Percentiles rank a stretch among this genome's conserved stretches.
These are phyloP conservation scores for Hydrotaea cyrtoneurina DNA, from an alignment of 2,888 invertebrate species.

Conservation along the genomic window DNA sequence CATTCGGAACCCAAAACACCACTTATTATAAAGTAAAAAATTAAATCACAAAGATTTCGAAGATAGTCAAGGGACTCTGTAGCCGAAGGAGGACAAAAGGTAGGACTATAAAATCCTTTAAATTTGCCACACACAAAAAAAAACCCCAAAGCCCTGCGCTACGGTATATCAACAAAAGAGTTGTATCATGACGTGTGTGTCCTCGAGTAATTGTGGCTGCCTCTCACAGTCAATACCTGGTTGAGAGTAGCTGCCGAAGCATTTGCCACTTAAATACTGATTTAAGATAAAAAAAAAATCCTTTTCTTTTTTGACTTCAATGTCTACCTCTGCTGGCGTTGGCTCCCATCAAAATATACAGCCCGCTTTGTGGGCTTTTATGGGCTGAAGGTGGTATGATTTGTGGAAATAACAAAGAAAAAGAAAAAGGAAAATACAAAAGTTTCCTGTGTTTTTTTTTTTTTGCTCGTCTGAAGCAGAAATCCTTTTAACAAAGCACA, in stretches of 20 bases:
- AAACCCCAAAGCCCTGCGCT: background rate
- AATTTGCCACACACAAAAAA: too few species aligned
- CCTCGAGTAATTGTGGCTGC: background rate
- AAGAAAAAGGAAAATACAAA: background rate
- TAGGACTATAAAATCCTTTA: background rate
- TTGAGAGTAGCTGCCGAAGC: background rate
- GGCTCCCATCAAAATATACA: background rate
- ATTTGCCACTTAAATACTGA: conserved; percentile 50
- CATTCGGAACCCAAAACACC: background rate
- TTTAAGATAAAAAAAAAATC: conserved; percentile 39
- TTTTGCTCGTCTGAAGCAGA: background rate
- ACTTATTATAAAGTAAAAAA: conserved; percentile 10
- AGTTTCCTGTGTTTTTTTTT: background rate
- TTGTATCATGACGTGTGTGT: conserved; percentile 26
- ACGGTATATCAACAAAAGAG: conserved; percentile 11
- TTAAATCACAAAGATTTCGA: conserved; percentile 33
- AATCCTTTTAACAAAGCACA: conserved; percentile 33
- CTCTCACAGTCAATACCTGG: background rate
- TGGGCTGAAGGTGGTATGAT: background rate
- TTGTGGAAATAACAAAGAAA: background rate
- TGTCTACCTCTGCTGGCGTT: background rate
- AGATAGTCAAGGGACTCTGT: conserved; percentile 17
- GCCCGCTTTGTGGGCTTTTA: background rate
- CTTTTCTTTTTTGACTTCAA: background rate
- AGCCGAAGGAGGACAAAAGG: background rate